Conservation (phyloP, 2,888 invertebrate species). For the Andrena haemorrhoa region DNA sequence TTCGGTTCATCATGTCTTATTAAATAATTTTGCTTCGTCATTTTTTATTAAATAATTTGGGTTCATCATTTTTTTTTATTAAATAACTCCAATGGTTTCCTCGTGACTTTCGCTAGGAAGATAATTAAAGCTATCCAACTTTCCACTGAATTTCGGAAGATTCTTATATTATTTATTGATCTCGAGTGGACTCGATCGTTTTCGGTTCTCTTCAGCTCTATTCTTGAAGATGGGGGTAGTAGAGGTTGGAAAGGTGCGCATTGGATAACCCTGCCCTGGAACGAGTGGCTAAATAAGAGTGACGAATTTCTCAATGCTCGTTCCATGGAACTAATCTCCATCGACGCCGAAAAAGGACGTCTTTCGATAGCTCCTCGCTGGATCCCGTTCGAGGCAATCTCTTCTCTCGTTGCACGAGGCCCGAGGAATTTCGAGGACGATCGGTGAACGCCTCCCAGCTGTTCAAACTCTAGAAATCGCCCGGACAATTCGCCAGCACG, state of each 20-base stretch:
- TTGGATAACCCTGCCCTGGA: constrained; percentile 16
- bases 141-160: no score
- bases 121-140: no score
- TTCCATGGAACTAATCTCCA: constrained; percentile 37
- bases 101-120: no score
- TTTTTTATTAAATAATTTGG: no score
- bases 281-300: constrained; percentile 39
- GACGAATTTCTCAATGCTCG: constrained; percentile 49
- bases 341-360: constrained; percentile 52
- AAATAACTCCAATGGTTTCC: no score
- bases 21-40: no score
- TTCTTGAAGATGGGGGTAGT: not conserved
- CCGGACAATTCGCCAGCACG: constrained; percentile 21
- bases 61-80: no score
- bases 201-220: not conserved
- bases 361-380: constrained; percentile 9
- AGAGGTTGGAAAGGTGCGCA: constrained; percentile 6
- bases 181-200: no score
- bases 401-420: constrained; percentile 35
- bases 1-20: no score
- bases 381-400: constrained; percentile 40
- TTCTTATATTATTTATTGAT: no score
- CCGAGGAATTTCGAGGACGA: constrained; percentile 62
- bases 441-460: constrained; percentile 38
- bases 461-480: constrained; percentile 25